A percentile compares a stretch with the other conserved stretches of the same genome.
Evolutionary conservation across 1,140 invertebrate species (phyloP).

Genomic region (Drosophila santomea): DNA sequence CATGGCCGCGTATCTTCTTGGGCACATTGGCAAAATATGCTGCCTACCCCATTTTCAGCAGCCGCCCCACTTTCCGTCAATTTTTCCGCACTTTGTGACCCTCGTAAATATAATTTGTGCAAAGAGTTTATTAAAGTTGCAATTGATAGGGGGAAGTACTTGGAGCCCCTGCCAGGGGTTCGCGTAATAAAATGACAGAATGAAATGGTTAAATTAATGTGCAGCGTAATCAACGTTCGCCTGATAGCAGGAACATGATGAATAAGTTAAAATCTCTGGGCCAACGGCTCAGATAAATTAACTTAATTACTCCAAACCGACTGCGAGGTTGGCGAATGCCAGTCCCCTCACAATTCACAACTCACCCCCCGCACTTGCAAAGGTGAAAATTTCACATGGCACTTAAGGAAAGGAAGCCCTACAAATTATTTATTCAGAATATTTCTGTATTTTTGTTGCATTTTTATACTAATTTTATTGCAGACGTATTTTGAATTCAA

Average conservation of each 20-base stretch:
- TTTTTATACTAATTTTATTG: conserved; percentile 28
- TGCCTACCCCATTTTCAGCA: conserved; percentile 4
- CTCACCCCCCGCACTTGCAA: conserved; percentile 2
- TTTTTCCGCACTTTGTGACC: conserved; percentile 54
- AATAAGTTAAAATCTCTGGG: conserved; percentile 50
- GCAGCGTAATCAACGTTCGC: conserved; percentile 45
- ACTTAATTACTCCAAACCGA: conserved; percentile 53
- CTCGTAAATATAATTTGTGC: conserved; percentile 79
- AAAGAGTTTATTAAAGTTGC: conserved; percentile 74
- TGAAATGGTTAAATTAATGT: conserved; percentile 52
- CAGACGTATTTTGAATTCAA: conserved; percentile 12
- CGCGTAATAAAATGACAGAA: conserved; percentile 44
- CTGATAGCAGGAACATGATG: conserved; percentile 41
- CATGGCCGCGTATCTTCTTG: conserved; percentile 79
- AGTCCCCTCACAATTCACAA: neutral
- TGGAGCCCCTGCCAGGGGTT: conserved; percentile 2
- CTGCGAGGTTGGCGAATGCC: conserved; percentile 27
- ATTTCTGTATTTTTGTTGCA: conserved; percentile 27
- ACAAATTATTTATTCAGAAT: conserved; percentile 49
- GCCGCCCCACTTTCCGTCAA: conserved; percentile 14
- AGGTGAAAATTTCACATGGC: conserved; percentile 46
- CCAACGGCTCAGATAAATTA: conserved; percentile 49
- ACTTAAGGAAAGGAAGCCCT: neutral
- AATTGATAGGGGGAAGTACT: conserved; percentile 48
- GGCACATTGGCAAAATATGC: conserved; percentile 63